phyloP scores from a whole-genome alignment of 1,140 invertebrate species.

The Drosophila asahinai region DNA sequence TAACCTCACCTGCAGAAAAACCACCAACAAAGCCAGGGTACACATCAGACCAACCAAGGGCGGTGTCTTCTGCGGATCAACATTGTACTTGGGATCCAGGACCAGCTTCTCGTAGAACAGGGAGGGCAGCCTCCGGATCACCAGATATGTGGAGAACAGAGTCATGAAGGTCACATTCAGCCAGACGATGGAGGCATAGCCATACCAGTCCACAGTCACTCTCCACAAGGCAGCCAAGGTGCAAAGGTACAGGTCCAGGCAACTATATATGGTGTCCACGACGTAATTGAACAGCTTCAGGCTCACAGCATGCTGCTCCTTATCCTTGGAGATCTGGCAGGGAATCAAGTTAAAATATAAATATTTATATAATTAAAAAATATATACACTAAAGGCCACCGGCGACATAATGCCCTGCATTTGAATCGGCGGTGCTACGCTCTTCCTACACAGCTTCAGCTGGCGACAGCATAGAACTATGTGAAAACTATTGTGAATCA shows the following conservation, averaged over 20 bases:
- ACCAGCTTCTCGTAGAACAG: constrained; percentile 49
- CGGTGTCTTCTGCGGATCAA: constrained; percentile 1
- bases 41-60: constrained; percentile 56
- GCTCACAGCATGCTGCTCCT: constrained; percentile 14
- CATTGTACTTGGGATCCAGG: constrained; percentile 26
- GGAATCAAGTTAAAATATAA: no score
- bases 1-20: constrained; percentile 42
- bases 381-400: constrained; percentile 5
- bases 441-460: constrained; percentile 1
- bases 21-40: constrained; percentile 28
- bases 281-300: neutral
- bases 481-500: constrained; percentile 32
- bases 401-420: constrained; percentile 15
- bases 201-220: constrained; percentile 25
- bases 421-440: neutral
- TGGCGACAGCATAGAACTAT: constrained; percentile 47
- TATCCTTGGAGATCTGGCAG: constrained; percentile 11
- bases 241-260: constrained; percentile 43
- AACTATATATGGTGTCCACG: constrained; percentile 39
- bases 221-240: constrained; percentile 40
- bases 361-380: neutral
- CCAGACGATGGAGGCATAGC: constrained; percentile 29
- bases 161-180: constrained; percentile 48
- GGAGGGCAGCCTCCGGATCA: constrained; percentile 34
- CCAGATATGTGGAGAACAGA: constrained; percentile 41